These are phyloP conservation scores for Caenorhabditis doughertyi DNA, from an alignment of 2,888 invertebrate genomes.

Conservation along the genomic window DNA sequence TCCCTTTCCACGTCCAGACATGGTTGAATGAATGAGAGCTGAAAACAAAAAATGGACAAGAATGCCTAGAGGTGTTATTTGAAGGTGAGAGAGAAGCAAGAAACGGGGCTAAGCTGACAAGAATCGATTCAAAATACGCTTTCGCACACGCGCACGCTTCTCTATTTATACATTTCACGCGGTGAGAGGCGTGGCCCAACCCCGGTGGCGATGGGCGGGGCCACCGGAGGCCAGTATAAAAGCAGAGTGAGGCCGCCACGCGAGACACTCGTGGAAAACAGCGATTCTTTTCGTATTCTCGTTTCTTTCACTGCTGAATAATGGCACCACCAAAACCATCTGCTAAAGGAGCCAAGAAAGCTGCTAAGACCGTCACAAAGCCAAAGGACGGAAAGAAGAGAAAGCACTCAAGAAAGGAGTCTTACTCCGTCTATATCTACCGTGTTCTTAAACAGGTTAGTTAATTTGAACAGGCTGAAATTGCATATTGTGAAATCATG, in stretches of 20 bases:
- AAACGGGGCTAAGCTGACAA: neutral
- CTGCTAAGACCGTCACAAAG: constrained; percentile 76
- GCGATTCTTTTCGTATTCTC: constrained; percentile 9
- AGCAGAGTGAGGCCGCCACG: constrained; percentile 21
- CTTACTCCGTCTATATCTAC: constrained; percentile 85
- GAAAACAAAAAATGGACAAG: constrained; percentile 5
- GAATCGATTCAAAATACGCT: constrained; percentile 40
- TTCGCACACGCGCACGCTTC: constrained; percentile 35
- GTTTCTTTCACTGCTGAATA: neutral
- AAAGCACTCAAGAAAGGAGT: constrained; percentile 78
- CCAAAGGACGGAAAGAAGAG: constrained; percentile 80
- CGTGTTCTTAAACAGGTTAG: constrained; percentile 86
- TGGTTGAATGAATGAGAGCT: constrained; percentile 80
- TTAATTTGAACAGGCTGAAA: constrained; percentile 84
- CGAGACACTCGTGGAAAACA: constrained; percentile 9
- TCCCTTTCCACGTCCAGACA: constrained; percentile 89
- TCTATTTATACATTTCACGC: constrained; percentile 39
- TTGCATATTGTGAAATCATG: constrained; percentile 85
- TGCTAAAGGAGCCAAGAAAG: constrained; percentile 64
- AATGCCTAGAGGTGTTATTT: neutral
- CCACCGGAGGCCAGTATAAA: constrained; percentile 52
- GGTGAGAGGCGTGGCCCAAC: constrained; percentile 17
- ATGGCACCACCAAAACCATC: constrained; percentile 56
- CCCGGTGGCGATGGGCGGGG: constrained; percentile 35
- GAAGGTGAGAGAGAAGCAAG: constrained; percentile 3